A percentile compares a stretch with the other conserved stretches of the same genome.
phyloP scores from a whole-genome alignment of 1,140 invertebrate genomes.

The Brachionus rotundiformis region DNA sequence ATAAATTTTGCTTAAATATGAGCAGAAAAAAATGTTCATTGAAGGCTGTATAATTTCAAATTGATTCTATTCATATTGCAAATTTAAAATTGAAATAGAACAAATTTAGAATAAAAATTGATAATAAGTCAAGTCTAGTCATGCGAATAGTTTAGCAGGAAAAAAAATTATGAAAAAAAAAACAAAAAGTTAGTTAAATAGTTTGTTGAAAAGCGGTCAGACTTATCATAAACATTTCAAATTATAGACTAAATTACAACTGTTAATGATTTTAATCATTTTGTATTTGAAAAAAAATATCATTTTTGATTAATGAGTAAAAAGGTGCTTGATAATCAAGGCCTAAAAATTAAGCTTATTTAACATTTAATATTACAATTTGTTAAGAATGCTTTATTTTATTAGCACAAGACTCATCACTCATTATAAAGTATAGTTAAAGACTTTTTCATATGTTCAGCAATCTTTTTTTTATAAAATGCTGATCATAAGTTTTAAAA shows the following conservation, averaged over 20 bases:
- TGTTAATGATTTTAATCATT: conserved; percentile 26
- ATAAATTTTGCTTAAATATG: not conserved
- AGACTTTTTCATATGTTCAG: conserved; percentile 1
- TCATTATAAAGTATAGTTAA: not conserved
- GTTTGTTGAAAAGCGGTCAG: conserved; percentile 22
- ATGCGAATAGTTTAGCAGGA: not conserved
- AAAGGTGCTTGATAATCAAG: conserved; percentile 6
- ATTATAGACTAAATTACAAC: conserved; percentile 18
- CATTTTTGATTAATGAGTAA: not conserved
- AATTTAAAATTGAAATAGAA: not conserved
- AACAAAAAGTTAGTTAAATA: not conserved
- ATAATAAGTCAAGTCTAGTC: not conserved
- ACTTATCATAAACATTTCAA: conserved; percentile 12
- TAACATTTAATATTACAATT: conserved; percentile 9
- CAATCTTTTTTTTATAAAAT: not conserved
- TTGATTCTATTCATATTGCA: not conserved
- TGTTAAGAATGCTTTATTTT: not conserved
- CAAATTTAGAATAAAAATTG: not conserved
- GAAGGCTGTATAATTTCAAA: not conserved
- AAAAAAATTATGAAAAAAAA: conserved; percentile 11
- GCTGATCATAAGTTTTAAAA: not conserved
- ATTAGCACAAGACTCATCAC: not conserved
- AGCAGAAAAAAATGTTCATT: not conserved
- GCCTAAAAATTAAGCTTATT: conserved; percentile 11
- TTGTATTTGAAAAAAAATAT: not conserved